These are phyloP conservation scores for Folsomia candida DNA, from an alignment of 2,888 invertebrate species.

Conservation along the genomic window DNA sequence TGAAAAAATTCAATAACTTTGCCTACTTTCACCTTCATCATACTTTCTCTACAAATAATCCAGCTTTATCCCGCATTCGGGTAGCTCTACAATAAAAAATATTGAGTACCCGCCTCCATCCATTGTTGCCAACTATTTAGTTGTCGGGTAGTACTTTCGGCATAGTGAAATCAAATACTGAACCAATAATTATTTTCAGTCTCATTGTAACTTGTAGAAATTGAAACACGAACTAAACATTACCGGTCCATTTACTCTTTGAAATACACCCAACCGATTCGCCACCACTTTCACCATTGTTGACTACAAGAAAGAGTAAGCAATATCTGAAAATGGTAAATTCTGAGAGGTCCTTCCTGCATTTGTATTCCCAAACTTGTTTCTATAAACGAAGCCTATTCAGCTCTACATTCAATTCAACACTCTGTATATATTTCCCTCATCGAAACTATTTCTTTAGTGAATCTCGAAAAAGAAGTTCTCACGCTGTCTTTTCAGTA, in stretches of 20 bases:
- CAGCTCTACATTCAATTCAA: not conserved
- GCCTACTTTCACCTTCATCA: slow-evolving; percentile 2
- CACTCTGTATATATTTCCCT: not conserved
- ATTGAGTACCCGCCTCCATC: not conserved
- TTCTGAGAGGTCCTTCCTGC: too few species aligned
- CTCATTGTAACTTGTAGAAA: not conserved
- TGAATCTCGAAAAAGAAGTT: not conserved
- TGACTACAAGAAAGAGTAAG: too few species aligned
- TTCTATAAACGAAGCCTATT: too few species aligned
- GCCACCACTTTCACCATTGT: not conserved
- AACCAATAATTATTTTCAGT: too few species aligned
- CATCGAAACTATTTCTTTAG: not conserved
- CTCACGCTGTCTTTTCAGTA: not conserved
- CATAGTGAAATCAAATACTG: too few species aligned
- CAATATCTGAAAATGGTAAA: too few species aligned
- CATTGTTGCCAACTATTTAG: not conserved
- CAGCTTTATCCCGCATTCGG: not conserved
- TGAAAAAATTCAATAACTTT: not conserved
- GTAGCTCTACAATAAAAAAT: not conserved
- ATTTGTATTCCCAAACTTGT: too few species aligned
- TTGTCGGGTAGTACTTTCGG: not conserved
- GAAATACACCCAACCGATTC: not conserved
- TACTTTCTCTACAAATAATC: not conserved
- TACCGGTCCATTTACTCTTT: not conserved
- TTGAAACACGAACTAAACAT: not conserved